Evolutionary conservation across 2,888 invertebrate genomes (phyloP), one percentile per base, ranked within the genome.

Genomic region (Amblyteles armatorius): DNA sequence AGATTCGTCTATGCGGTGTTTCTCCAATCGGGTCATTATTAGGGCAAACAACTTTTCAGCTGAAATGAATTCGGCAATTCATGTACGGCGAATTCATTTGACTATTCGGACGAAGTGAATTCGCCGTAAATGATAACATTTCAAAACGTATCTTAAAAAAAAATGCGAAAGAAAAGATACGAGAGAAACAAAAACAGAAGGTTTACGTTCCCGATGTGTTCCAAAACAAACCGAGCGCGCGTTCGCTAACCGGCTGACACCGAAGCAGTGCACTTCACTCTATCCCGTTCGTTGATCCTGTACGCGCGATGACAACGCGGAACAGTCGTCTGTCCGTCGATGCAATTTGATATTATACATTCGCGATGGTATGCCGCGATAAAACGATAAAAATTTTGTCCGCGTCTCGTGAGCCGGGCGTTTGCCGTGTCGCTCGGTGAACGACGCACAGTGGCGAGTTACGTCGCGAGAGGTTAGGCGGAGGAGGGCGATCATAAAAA

Each of bases 281-380:
- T 33, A 33, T 60, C 57, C 33, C 55, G 72, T 74, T 29, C 7
- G 6, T 9, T 36, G 33, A 36, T 65, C 22, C 33, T 19, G n/a
- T 65, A 33, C 29, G 36, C 71, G 50, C 26, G 6, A 80, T 80
- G 83, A 72, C 77, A 80, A 80, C 67, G 19, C 80, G 67, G 74
- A 50, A 71, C 33, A 36, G 22, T 48, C 44, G 44, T 29, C 16
- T 72, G 48, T 52, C 48, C 11, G 71, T 7, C 44, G 33, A 48
- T 44, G 60, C 33, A 19, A 11, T 57, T 40, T 78, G 44, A 78
- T 40, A 55, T 55, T 40, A n/a, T 22, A 71, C 9, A 22, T 19
- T 79, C 76, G 83, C 79, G 79, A 83, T 76, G 79, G 65, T 71
- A 48, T 65, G 55, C 65, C 71, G 83, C 57, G 55, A 71, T 57